Percentiles rank a stretch among this genome's conserved stretches.
Evolutionary conservation across 2,113 vertebrate species (phyloP).

Genomic region (Xiphias gladius): DNA sequence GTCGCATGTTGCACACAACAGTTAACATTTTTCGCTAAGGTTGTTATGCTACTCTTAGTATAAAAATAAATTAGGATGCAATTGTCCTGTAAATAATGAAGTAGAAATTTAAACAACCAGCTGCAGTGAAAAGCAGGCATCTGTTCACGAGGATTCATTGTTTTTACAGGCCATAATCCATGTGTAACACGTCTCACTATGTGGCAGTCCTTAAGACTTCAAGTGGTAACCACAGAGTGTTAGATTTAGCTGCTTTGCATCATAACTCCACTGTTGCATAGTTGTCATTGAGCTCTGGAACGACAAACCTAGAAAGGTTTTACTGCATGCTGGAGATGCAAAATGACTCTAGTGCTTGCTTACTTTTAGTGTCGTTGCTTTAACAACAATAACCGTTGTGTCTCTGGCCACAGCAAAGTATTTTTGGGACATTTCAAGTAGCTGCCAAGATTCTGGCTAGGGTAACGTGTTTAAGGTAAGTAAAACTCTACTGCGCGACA

Average conservation of each 20-base stretch:
- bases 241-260: neutral
- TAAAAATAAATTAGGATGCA: neutral
- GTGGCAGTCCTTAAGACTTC: neutral
- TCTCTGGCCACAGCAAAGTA: constrained; percentile 27
- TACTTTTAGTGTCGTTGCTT: constrained; percentile 15
- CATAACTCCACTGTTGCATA: constrained; percentile 44
- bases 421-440: constrained; percentile 31
- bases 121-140: neutral
- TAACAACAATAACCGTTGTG: neutral
- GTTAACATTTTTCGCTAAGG: neutral
- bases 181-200: neutral
- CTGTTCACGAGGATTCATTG: neutral
- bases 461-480: constrained; percentile 13
- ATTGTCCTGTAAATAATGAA: neutral
- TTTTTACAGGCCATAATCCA: constrained; percentile 4
- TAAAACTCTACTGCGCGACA: neutral
- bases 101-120: neutral
- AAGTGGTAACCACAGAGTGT: constrained; percentile 3
- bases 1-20: neutral
- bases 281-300: constrained; percentile 16
- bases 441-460: constrained; percentile 28
- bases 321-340: constrained; percentile 23
- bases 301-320: constrained; percentile 17
- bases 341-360: neutral
- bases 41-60: neutral